These are phyloP conservation scores for Xestobium rufovillosum DNA, from an alignment of 2,888 invertebrate species.

Conservation along the genomic window DNA sequence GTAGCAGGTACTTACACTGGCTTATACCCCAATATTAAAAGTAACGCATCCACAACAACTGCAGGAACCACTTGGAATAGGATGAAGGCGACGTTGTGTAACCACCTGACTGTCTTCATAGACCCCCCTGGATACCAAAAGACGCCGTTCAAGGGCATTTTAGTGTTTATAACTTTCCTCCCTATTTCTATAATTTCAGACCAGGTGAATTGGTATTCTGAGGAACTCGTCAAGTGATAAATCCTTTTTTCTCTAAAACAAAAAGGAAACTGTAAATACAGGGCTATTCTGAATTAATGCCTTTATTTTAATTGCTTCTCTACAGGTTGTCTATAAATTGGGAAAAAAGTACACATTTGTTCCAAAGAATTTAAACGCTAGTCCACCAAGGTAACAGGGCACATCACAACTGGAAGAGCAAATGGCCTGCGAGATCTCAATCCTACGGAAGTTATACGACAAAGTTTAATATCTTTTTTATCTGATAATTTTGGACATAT, in stretches of 20 bases:
- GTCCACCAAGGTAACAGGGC: too few species aligned
- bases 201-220: conserved; percentile 80
- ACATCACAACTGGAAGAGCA: too few species aligned
- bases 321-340: too few species aligned
- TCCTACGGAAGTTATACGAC: too few species aligned
- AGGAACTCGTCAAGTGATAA: conserved; percentile 71
- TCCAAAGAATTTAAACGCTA: too few species aligned
- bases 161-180: conserved; percentile 64
- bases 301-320: not conserved
- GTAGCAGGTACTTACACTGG: conserved; percentile 82
- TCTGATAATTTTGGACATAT: too few species aligned
- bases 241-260: conserved; percentile 51
- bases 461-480: too few species aligned
- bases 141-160: conserved; percentile 80
- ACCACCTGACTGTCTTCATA: conserved; percentile 69
- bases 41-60: conserved; percentile 69
- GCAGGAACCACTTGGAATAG: conserved; percentile 91
- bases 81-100: conserved; percentile 76
- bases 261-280: conserved; percentile 5
- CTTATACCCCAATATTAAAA: conserved; percentile 75
- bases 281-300: not conserved
- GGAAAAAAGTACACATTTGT: too few species aligned
- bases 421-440: too few species aligned
- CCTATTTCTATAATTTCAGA: conserved; percentile 78
- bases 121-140: conserved; percentile 80